Evolutionary conservation across 2,113 vertebrate genomes (phyloP).

Genomic region (Callionymus lyra): DNA sequence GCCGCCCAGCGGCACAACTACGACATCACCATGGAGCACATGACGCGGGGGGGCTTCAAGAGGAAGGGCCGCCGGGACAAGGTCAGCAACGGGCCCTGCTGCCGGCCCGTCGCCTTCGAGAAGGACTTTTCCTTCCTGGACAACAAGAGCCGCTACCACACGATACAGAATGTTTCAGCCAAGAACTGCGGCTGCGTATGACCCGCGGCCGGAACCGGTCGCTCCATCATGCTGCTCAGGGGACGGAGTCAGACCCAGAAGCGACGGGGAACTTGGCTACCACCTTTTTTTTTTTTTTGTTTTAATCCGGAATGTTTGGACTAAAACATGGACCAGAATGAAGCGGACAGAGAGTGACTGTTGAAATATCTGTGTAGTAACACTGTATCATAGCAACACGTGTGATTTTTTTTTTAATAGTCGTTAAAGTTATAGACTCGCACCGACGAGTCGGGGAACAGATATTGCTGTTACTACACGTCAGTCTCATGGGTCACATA

Average conservation of each 20-base stretch:
- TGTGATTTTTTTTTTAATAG: conserved; percentile 22
- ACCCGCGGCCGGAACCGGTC: conserved; percentile 31
- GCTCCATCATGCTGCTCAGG: conserved; percentile 33
- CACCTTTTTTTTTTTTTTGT: conserved; percentile 7
- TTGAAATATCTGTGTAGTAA: conserved; percentile 48
- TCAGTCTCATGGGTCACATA: conserved; percentile 1
- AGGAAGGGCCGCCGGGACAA: conserved; percentile 71
- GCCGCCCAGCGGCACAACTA: conserved; percentile 73
- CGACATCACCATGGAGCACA: conserved; percentile 80
- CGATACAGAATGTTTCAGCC: conserved; percentile 83
- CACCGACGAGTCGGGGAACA: background rate
- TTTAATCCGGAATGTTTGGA: conserved; percentile 1
- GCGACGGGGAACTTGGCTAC: background rate
- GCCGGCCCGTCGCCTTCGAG: conserved; percentile 82
- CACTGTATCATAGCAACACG: conserved; percentile 49
- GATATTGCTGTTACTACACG: conserved; percentile 22
- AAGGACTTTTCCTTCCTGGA: conserved; percentile 85
- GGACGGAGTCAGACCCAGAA: conserved; percentile 4
- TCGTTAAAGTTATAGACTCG: background rate
- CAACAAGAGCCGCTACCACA: conserved; percentile 76
- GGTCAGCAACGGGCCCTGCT: conserved; percentile 79
- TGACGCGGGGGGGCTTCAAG: conserved; percentile 65
- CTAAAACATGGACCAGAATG: conserved; percentile 11
- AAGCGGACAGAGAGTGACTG: conserved; percentile 27
- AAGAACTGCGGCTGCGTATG: conserved; percentile 89